phyloP scores from a whole-genome alignment of 2,797 vertebrate species.

The Clamator glandarius region DNA sequence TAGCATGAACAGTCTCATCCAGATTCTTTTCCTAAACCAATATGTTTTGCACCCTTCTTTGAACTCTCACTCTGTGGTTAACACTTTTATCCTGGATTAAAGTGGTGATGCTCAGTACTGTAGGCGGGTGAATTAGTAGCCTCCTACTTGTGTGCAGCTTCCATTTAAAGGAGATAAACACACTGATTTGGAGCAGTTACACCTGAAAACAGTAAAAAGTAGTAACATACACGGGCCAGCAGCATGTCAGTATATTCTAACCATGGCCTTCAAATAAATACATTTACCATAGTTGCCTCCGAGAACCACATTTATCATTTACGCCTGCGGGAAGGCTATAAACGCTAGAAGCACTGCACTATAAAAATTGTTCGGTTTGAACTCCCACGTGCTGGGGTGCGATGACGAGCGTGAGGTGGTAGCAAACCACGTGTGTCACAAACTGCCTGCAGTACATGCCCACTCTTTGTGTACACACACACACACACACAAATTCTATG shows the following conservation, averaged over 20 bases:
- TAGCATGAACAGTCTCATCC: not conserved
- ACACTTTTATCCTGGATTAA: not conserved
- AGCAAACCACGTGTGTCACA: not conserved
- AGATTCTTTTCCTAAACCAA: not conserved
- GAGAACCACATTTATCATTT: not conserved
- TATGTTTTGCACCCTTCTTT: not conserved
- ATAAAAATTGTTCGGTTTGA: conserved; percentile 62
- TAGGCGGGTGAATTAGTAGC: not conserved
- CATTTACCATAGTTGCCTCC: not conserved
- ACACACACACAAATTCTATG: not conserved
- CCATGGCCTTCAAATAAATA: not conserved
- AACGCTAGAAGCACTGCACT: not conserved
- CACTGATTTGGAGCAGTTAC: not conserved
- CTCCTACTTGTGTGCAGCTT: not conserved
- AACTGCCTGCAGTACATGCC: not conserved
- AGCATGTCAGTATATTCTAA: not conserved
- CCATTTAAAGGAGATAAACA: not conserved
- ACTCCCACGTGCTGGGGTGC: conserved; percentile 56
- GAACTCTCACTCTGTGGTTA: not conserved
- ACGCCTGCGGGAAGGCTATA: not conserved
- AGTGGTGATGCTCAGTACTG: not conserved
- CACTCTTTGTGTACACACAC: conserved; percentile 39
- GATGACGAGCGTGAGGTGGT: not conserved
- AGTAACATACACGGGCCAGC: not conserved
- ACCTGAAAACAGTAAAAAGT: not conserved